Percentiles rank a stretch among this genome's conserved stretches.
Evolutionary conservation across 1,140 invertebrate species (phyloP).

Genomic region (Ceratoteleas bidentatus): DNA sequence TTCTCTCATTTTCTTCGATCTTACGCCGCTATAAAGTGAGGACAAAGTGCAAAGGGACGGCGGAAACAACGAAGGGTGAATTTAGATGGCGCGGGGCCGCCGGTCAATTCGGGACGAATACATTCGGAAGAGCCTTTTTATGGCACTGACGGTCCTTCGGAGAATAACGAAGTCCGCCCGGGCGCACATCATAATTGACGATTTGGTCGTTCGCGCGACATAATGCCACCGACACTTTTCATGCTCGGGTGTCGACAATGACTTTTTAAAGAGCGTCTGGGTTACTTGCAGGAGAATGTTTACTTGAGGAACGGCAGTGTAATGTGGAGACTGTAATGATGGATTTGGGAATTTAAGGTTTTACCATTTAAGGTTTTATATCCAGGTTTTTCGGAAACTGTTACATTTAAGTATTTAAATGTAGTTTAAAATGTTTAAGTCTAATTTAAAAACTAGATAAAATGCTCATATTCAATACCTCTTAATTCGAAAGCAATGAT

Average conservation of each 20-base stretch:
- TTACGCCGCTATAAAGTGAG: conserved; percentile 63
- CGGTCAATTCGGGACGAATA: conserved; percentile 62
- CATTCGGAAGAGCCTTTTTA: conserved; percentile 53
- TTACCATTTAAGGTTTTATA: too few relatives aligned
- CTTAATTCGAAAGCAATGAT: too few relatives aligned
- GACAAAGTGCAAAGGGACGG: conserved; percentile 62
- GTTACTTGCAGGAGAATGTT: too few relatives aligned
- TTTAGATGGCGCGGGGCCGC: conserved; percentile 57
- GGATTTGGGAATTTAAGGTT: too few relatives aligned
- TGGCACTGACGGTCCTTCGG: conserved; percentile 50
- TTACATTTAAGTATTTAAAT: too few relatives aligned
- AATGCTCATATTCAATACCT: too few relatives aligned
- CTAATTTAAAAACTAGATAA: too few relatives aligned
- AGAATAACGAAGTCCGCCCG: conserved; percentile 60
- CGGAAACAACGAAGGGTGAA: conserved; percentile 59
- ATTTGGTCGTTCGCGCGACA: conserved; percentile 52
- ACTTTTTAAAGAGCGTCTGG: conserved; percentile 56
- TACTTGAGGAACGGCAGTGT: too few relatives aligned
- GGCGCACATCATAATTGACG: conserved; percentile 63
- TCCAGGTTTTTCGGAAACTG: too few relatives aligned
- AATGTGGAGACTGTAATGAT: too few relatives aligned
- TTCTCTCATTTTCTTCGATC: conserved; percentile 66
- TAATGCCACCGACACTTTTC: conserved; percentile 30
- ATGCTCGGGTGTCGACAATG: conserved; percentile 34
- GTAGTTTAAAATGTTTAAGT: too few relatives aligned